A percentile compares a stretch with the other conserved stretches of the same genome.
phyloP scores from a whole-genome alignment of 2,888 invertebrate species.

The Nemurella pictetii region DNA sequence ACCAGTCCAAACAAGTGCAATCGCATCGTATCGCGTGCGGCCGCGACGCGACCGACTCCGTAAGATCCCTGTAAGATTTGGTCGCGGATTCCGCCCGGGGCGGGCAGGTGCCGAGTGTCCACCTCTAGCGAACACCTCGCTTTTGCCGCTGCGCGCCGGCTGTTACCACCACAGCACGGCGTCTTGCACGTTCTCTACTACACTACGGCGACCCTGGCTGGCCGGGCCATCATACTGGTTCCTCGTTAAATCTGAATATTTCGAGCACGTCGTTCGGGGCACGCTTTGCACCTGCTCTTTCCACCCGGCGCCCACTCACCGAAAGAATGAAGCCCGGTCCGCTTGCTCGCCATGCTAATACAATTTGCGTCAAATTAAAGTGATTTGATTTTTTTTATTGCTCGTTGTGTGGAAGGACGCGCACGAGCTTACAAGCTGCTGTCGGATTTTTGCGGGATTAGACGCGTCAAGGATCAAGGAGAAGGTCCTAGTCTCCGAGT shows the following conservation, averaged over 20 bases:
- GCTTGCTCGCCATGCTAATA: neutral
- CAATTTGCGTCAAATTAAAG: neutral
- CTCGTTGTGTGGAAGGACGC: too few species aligned
- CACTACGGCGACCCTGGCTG: neutral
- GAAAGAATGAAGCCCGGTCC: neutral
- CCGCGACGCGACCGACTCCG: neutral
- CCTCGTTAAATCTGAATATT: conserved; percentile 19
- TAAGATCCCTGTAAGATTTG: neutral
- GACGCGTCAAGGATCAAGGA: too few species aligned
- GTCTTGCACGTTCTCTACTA: too few species aligned
- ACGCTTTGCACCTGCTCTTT: conserved; percentile 5
- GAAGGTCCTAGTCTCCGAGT: too few species aligned
- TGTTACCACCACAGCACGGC: too few species aligned
- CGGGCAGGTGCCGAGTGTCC: neutral
- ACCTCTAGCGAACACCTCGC: neutral
- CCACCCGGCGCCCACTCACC: neutral
- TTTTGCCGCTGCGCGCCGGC: neutral
- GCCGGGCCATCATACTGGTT: neutral
- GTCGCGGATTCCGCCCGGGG: neutral
- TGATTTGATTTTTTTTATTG: neutral
- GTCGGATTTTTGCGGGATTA: too few species aligned
- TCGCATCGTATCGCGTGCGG: neutral
- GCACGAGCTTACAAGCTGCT: neutral
- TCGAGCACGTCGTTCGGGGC: neutral
- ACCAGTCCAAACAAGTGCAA: neutral